Conservation (phyloP, 2,797 vertebrate genomes). For the Hippopotamyrus pictus region DNA sequence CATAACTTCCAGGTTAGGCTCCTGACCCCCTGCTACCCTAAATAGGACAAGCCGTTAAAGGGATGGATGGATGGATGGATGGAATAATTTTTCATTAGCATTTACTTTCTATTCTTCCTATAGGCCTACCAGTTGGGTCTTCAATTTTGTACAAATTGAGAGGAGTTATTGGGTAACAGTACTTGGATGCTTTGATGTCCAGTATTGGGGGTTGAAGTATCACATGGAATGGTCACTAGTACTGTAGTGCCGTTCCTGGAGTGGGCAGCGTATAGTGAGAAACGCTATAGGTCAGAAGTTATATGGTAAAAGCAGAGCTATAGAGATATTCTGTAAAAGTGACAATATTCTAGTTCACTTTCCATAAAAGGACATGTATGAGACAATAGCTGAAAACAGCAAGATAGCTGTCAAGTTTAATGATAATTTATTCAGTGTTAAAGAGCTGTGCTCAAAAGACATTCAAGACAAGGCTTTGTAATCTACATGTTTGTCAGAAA, state of each 20-base stretch:
- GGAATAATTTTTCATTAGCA: neutral
- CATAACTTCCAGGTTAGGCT: neutral
- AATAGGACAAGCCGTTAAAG: neutral
- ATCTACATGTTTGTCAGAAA: neutral
- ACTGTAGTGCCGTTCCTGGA: neutral
- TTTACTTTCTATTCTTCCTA: neutral
- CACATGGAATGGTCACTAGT: neutral
- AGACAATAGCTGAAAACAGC: neutral
- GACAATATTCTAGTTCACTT: neutral
- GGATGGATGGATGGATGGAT: neutral
- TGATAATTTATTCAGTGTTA: constrained; percentile 7
- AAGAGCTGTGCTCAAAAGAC: neutral
- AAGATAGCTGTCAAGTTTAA: neutral
- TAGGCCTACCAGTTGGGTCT: neutral
- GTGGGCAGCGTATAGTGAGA: neutral
- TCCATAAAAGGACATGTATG: neutral
- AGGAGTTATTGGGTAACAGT: neutral
- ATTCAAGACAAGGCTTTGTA: neutral
- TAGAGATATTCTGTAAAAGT: neutral
- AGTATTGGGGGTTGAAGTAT: neutral
- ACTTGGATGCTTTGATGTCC: neutral
- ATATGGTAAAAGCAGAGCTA: neutral
- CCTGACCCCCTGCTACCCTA: neutral
- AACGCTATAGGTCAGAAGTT: neutral
- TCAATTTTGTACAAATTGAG: neutral